Conservation (phyloP, 2,797 vertebrate species). For the Artibeus jamaicensis region DNA sequence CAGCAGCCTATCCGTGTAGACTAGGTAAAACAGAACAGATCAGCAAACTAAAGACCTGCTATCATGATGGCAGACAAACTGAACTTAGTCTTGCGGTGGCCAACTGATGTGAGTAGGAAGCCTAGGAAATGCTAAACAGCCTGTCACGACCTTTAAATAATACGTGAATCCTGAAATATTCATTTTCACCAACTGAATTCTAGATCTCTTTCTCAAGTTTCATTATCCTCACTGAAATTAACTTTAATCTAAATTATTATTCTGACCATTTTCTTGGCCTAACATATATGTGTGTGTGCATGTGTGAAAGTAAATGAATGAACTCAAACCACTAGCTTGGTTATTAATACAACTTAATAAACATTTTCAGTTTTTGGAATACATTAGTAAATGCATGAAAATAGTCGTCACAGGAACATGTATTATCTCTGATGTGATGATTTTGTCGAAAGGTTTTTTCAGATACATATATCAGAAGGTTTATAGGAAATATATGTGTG, state of each 20-base stretch:
- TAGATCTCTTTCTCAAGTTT: background rate
- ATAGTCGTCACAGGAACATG: background rate
- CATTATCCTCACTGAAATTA: background rate
- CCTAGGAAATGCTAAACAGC: background rate
- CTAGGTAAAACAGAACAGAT: background rate
- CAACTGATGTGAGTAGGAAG: background rate
- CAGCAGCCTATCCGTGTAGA: background rate
- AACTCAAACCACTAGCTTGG: background rate
- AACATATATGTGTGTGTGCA: background rate
- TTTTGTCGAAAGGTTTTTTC: background rate
- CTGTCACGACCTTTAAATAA: background rate
- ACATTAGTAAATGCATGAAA: background rate
- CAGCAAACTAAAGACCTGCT: background rate
- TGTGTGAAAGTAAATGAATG: background rate
- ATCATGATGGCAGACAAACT: background rate
- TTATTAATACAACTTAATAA: background rate
- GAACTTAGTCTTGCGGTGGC: background rate
- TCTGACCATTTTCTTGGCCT: background rate
- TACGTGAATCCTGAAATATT: background rate
- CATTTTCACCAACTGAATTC: background rate
- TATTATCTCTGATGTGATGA: background rate
- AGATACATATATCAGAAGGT: background rate
- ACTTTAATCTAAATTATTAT: background rate
- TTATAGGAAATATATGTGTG: background rate
- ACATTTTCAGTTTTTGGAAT: background rate